phyloP scores from a whole-genome alignment of 1,140 invertebrate genomes.

The Drosophila pseudoananassae region DNA sequence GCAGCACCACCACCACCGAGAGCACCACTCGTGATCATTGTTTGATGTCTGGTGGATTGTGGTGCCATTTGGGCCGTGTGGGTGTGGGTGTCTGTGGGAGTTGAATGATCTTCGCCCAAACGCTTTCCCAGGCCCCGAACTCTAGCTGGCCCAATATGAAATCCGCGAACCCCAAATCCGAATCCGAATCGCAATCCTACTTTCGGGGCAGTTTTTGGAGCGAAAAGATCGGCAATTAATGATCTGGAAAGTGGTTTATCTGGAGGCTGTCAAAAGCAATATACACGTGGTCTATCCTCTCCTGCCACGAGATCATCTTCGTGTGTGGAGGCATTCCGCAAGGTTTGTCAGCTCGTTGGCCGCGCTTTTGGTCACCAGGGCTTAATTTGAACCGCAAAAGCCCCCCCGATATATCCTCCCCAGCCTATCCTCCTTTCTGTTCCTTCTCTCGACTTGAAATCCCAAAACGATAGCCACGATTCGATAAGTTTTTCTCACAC shows the following conservation, averaged over 20 bases:
- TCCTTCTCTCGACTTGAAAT: constrained; percentile 10
- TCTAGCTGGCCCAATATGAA: background rate
- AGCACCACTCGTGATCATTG: constrained; percentile 64
- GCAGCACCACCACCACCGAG: constrained; percentile 17
- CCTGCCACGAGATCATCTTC: constrained; percentile 46
- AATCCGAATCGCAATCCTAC: constrained; percentile 23
- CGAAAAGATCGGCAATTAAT: constrained; percentile 70
- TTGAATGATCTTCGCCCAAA: constrained; percentile 45
- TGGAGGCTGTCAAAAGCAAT: constrained; percentile 39
- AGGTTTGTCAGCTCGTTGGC: constrained; percentile 82
- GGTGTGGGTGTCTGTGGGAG: constrained; percentile 55
- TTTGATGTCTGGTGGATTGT: constrained; percentile 55
- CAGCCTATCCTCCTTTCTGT: background rate
- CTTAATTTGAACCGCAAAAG: constrained; percentile 57
- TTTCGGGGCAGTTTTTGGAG: constrained; percentile 54
- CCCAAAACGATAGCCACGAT: constrained; percentile 59
- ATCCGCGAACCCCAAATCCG: constrained; percentile 3
- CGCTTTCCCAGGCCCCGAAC: constrained; percentile 38
- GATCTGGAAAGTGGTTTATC: constrained; percentile 73
- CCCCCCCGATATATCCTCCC: background rate
- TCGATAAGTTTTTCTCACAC: constrained; percentile 79
- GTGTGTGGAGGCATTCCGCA: constrained; percentile 58
- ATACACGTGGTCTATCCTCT: constrained; percentile 3
- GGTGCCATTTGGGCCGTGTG: constrained; percentile 44
- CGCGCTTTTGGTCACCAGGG: constrained; percentile 70